Evolutionary conservation across 2,797 vertebrate species (phyloP).

Genomic region (Danionella dracula): DNA sequence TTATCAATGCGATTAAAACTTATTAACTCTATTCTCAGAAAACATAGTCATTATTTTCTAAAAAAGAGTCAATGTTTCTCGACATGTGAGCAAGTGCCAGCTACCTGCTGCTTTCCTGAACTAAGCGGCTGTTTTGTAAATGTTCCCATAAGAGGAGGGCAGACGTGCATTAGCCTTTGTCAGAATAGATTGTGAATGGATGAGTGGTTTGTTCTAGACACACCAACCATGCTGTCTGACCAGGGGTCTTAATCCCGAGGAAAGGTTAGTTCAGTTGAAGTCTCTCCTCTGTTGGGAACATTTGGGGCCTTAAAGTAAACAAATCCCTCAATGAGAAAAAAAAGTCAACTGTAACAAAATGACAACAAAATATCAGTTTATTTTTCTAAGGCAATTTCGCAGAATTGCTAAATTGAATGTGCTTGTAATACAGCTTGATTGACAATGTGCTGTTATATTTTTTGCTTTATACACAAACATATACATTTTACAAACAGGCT

Average conservation of each 20-base stretch:
- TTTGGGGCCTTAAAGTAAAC: too few species aligned
- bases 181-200: slow-evolving; percentile 66
- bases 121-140: slow-evolving; percentile 41
- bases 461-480: too few species aligned
- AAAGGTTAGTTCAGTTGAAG: slow-evolving; percentile 63
- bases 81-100: slow-evolving; percentile 24
- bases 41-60: neutral
- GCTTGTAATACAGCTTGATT: too few species aligned
- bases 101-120: slow-evolving; percentile 10
- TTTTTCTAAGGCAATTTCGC: too few species aligned
- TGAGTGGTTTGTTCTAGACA: slow-evolving; percentile 69
- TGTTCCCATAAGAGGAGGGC: slow-evolving; percentile 41
- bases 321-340: too few species aligned
- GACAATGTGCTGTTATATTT: too few species aligned
- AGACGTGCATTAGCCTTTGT: slow-evolving; percentile 52
- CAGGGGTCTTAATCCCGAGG: slow-evolving; percentile 61
- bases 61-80: neutral
- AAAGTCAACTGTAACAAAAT: too few species aligned
- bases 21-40: too few species aligned
- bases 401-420: too few species aligned
- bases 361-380: too few species aligned
- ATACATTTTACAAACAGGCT: too few species aligned
- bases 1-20: too few species aligned
- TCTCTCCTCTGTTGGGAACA: neutral
- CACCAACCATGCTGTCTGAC: slow-evolving; percentile 60